phyloP scores from a whole-genome alignment of 1,140 invertebrate species.

The Chymomyza costata region DNA sequence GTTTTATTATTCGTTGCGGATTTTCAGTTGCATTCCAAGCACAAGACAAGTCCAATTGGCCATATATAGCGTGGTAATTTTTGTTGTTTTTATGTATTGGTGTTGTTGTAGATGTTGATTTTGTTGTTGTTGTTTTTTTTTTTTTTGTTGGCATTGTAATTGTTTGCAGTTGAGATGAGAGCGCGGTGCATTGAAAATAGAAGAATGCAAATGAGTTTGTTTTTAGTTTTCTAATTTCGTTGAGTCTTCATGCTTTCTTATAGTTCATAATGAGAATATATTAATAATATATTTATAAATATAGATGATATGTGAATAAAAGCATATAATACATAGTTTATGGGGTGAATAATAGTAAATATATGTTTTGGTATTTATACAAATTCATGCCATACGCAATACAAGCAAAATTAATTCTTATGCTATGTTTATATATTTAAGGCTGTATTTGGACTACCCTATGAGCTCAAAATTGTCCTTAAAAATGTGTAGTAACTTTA shows the following conservation, averaged over 20 bases:
- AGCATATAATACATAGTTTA: too few species aligned
- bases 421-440: too few species aligned
- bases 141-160: slow-evolving; percentile 31
- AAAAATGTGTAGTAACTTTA: too few species aligned
- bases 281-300: not conserved
- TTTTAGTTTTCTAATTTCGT: slow-evolving; percentile 76
- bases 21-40: slow-evolving; percentile 60
- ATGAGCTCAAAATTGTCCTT: too few species aligned
- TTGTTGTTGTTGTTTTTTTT: slow-evolving; percentile 29
- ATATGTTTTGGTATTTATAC: slow-evolving; percentile 8
- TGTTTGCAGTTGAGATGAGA: slow-evolving; percentile 55
- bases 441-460: too few species aligned
- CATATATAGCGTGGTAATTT: slow-evolving; percentile 51
- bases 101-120: slow-evolving; percentile 28
- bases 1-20: slow-evolving; percentile 44
- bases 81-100: slow-evolving; percentile 36
- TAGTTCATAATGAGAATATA: not conserved
- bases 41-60: slow-evolving; percentile 67
- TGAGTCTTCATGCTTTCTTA: slow-evolving; percentile 40
- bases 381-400: too few species aligned
- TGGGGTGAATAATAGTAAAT: too few species aligned
- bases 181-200: slow-evolving; percentile 64
- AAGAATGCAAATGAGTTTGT: slow-evolving; percentile 77
- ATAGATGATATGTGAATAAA: not conserved
- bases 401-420: too few species aligned